A percentile compares a stretch with the other conserved stretches of the same genome.
Evolutionary conservation across 2,888 invertebrate species (phyloP).

Genomic region (Frankliniella fusca): DNA sequence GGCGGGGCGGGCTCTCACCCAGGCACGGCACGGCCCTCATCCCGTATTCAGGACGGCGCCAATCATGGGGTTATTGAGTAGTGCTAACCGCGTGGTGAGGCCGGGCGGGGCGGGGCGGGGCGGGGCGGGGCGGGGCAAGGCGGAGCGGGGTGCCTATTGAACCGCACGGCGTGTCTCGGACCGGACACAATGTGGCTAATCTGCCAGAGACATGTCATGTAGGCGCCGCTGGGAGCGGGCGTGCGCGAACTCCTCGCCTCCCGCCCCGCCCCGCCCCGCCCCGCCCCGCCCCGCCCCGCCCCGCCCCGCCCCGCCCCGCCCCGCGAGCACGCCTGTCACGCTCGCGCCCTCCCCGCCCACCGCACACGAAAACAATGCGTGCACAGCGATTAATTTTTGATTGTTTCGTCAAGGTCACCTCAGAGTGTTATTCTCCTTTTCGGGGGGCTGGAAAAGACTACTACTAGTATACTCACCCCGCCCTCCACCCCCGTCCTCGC

Average conservation of each 20-base stretch:
- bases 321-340: not conserved
- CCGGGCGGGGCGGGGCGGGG: not conserved
- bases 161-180: no score
- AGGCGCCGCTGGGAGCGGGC: no score
- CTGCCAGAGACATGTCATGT: no score
- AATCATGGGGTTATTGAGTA: constrained; percentile 13
- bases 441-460: not conserved
- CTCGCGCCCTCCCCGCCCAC: not conserved
- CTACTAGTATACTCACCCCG: not conserved
- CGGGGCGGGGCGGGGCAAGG: not conserved
- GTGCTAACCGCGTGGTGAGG: not conserved
- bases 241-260: not conserved
- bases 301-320: not conserved
- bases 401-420: no score
- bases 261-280: not conserved
- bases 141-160: no score
- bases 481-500: no score
- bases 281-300: not conserved
- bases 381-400: not conserved
- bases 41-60: constrained; percentile 3
- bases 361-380: not conserved
- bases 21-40: not conserved
- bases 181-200: no score
- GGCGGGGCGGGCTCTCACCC: not conserved
- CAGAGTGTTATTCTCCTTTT: not conserved